Evolutionary conservation across 2,888 invertebrate genomes (phyloP).

Genomic region (Drosophila basisetae): DNA sequence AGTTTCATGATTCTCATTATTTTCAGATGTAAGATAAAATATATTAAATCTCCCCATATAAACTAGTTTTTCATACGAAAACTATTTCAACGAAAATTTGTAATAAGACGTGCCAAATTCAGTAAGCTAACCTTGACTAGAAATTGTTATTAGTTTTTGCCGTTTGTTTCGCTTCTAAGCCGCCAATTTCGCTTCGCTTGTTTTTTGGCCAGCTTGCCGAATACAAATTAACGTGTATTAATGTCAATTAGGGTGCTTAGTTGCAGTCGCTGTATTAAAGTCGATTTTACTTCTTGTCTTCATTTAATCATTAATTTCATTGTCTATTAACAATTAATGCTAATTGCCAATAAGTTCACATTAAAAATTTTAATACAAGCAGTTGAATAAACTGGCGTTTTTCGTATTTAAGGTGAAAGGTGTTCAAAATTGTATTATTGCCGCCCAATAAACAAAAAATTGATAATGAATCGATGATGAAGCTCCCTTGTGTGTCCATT

Average conservation of each 20-base stretch:
- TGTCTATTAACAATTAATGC: not conserved
- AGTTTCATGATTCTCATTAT: not conserved
- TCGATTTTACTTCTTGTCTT: not conserved
- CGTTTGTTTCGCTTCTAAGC: not conserved
- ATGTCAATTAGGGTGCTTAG: not conserved
- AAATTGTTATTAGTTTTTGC: conserved; percentile 1
- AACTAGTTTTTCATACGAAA: not conserved
- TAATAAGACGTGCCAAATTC: not conserved
- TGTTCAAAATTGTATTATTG: conserved; percentile 29
- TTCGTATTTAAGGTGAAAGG: no score
- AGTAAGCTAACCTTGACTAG: not conserved
- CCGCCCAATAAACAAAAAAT: conserved; percentile 41
- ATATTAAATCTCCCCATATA: not conserved
- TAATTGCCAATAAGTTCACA: conserved; percentile 5
- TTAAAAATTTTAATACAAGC: not conserved
- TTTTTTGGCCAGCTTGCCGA: not conserved
- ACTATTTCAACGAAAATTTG: not conserved
- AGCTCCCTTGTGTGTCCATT: conserved; percentile 1
- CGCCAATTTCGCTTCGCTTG: not conserved
- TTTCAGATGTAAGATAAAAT: not conserved
- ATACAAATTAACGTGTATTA: conserved; percentile 1
- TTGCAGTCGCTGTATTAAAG: not conserved
- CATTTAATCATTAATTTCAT: conserved; percentile 1
- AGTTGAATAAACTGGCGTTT: not conserved
- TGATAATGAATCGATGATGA: conserved; percentile 36